These are phyloP conservation scores for Tachysurus vachellii DNA, from an alignment of 2,113 vertebrate species.

Conservation along the genomic window DNA sequence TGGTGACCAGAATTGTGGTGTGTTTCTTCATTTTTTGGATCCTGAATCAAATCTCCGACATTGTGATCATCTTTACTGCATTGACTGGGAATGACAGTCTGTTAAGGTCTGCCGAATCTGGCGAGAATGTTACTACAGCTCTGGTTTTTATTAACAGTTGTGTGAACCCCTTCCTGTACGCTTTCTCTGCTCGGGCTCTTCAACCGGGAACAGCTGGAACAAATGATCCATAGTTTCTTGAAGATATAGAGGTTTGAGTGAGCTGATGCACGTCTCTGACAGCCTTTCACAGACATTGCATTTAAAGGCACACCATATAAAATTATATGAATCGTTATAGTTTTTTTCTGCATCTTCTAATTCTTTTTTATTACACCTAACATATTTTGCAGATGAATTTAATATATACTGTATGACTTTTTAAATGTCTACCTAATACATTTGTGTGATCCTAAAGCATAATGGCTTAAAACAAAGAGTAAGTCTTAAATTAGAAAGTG, in stretches of 20 bases:
- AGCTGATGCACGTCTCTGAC: not conserved
- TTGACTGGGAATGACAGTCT: constrained; percentile 43
- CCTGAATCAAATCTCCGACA: constrained; percentile 61
- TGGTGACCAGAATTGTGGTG: constrained; percentile 66
- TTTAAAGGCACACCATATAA: not conserved
- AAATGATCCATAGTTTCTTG: constrained; percentile 1
- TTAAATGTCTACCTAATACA: no score
- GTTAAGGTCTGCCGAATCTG: constrained; percentile 9
- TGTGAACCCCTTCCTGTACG: constrained; percentile 32
- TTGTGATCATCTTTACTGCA: constrained; percentile 54
- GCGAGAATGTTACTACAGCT: constrained; percentile 59
- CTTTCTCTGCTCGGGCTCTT: constrained; percentile 37
- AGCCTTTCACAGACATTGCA: no score
- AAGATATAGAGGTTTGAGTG: not conserved
- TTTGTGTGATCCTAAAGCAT: no score
- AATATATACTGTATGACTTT: not conserved
- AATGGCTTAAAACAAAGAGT: no score
- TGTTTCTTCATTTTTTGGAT: constrained; percentile 69
- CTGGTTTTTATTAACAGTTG: constrained; percentile 71
- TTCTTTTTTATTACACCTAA: not conserved
- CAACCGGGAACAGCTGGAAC: not conserved
- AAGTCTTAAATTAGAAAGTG: no score
- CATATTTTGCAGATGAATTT: not conserved
- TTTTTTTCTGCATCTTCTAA: not conserved
- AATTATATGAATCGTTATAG: not conserved